Evolutionary conservation across 1,140 invertebrate genomes (phyloP).

Genomic region (Bombus vancouverensis): DNA sequence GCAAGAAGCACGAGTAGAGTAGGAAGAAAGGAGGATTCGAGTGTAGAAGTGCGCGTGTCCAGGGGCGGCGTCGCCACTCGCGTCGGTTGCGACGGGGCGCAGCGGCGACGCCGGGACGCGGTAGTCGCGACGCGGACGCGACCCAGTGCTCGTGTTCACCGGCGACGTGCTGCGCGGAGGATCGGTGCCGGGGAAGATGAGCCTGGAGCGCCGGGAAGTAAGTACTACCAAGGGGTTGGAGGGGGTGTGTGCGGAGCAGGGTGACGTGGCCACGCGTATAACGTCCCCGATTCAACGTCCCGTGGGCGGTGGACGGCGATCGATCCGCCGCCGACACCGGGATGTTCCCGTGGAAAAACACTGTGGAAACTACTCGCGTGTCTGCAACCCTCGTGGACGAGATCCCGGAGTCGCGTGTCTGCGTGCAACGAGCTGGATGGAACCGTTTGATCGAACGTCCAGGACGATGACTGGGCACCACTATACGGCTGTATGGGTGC

Average conservation of each 20-base stretch:
- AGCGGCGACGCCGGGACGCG: background rate
- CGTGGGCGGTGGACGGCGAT: slow-evolving; percentile 32
- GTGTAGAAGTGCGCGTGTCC: background rate
- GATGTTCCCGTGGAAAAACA: slow-evolving; percentile 47
- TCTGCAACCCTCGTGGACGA: background rate
- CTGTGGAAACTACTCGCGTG: background rate
- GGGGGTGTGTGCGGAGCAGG: background rate
- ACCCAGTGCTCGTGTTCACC: slow-evolving; percentile 30
- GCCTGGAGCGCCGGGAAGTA: slow-evolving; percentile 16
- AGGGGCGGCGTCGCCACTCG: slow-evolving; percentile 11
- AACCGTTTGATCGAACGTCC: slow-evolving; percentile 17
- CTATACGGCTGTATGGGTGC: background rate
- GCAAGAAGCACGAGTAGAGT: background rate
- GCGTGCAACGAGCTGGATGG: background rate
- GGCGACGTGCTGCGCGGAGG: background rate
- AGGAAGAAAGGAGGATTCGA: background rate
- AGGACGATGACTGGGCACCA: background rate
- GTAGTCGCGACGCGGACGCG: slow-evolving; percentile 26
- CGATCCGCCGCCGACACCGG: slow-evolving; percentile 29
- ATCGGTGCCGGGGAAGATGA: slow-evolving; percentile 29
- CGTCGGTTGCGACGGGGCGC: background rate
- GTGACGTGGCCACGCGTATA: background rate
- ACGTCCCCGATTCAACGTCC: slow-evolving; percentile 19
- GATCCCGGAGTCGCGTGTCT: slow-evolving; percentile 1
- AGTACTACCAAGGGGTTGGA: background rate